These are phyloP conservation scores for Drosophila paranaensis DNA, from an alignment of 2,888 invertebrate species.

Conservation along the genomic window DNA sequence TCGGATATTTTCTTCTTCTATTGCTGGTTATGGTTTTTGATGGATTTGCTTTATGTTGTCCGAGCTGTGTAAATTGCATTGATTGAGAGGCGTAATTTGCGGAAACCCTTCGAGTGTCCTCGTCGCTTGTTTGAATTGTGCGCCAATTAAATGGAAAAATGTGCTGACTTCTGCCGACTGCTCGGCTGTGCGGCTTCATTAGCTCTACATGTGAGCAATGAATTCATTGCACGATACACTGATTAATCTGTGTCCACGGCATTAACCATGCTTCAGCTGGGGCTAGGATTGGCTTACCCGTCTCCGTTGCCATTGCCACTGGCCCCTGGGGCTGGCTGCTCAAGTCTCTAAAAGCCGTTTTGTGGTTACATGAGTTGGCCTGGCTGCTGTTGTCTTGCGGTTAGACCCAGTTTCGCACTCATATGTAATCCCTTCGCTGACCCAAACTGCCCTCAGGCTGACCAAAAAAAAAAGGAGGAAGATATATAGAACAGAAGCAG, in stretches of 20 bases:
- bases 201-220: slow-evolving; percentile 36
- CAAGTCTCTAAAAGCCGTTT: slow-evolving; percentile 57
- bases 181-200: slow-evolving; percentile 27
- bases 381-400: slow-evolving; percentile 45
- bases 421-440: slow-evolving; percentile 58
- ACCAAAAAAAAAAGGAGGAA: slow-evolving; percentile 12
- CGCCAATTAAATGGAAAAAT: slow-evolving; percentile 48
- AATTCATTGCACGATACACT: slow-evolving; percentile 47
- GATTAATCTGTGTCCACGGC: slow-evolving; percentile 80
- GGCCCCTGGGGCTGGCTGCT: slow-evolving; percentile 20
- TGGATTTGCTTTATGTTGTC: slow-evolving; percentile 59
- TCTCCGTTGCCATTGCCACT: slow-evolving; percentile 13
- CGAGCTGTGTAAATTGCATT: slow-evolving; percentile 54
- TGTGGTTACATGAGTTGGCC: slow-evolving; percentile 57
- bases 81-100: slow-evolving; percentile 73
- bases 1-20: neutral
- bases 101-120: slow-evolving; percentile 56
- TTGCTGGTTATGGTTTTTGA: slow-evolving; percentile 75
- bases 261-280: slow-evolving; percentile 52
- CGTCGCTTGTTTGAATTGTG: slow-evolving; percentile 4
- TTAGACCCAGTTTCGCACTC: slow-evolving; percentile 47
- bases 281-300: slow-evolving; percentile 9
- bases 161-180: neutral
- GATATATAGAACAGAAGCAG: neutral
- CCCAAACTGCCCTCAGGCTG: slow-evolving; percentile 58